These are phyloP conservation scores for Sesamia nonagrioides DNA, from an alignment of 1,140 invertebrate species.

Conservation along the genomic window DNA sequence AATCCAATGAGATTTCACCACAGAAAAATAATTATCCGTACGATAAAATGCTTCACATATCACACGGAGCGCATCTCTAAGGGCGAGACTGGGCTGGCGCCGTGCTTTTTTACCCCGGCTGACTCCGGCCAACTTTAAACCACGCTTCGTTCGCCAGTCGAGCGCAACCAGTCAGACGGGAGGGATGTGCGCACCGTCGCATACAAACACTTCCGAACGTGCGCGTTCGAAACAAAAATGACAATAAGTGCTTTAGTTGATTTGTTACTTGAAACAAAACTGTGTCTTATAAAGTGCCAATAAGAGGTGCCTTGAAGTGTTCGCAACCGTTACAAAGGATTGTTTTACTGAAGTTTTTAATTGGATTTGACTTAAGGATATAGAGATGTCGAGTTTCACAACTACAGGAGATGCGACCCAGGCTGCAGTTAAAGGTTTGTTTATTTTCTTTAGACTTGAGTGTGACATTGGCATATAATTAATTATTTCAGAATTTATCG, in stretches of 20 bases:
- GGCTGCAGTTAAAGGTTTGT: conserved; percentile 77
- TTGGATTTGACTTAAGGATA: conserved; percentile 67
- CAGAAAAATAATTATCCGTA: conserved; percentile 17
- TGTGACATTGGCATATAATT: conserved; percentile 30
- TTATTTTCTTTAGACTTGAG: not conserved
- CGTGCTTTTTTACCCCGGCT: conserved; percentile 82
- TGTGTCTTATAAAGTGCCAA: conserved; percentile 76
- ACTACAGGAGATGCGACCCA: conserved; percentile 67
- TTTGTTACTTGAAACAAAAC: conserved; percentile 59
- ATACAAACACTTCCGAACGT: conserved; percentile 52
- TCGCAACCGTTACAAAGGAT: conserved; percentile 59
- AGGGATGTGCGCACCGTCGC: conserved; percentile 54
- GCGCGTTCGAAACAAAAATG: conserved; percentile 64
- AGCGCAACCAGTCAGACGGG: conserved; percentile 55
- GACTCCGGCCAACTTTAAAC: conserved; percentile 69
- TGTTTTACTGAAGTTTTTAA: conserved; percentile 56
- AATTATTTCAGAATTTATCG: conserved; percentile 11
- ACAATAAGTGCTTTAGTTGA: conserved; percentile 66
- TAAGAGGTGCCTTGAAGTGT: conserved; percentile 62
- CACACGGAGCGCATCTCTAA: conserved; percentile 76
- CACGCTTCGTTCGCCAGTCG: conserved; percentile 65
- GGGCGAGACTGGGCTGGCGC: conserved; percentile 84
- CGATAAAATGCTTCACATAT: conserved; percentile 63
- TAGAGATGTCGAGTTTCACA: conserved; percentile 77
- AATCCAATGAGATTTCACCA: too few species aligned